phyloP scores from a whole-genome alignment of 2,888 invertebrate species.

The Napeogenes inachia region DNA sequence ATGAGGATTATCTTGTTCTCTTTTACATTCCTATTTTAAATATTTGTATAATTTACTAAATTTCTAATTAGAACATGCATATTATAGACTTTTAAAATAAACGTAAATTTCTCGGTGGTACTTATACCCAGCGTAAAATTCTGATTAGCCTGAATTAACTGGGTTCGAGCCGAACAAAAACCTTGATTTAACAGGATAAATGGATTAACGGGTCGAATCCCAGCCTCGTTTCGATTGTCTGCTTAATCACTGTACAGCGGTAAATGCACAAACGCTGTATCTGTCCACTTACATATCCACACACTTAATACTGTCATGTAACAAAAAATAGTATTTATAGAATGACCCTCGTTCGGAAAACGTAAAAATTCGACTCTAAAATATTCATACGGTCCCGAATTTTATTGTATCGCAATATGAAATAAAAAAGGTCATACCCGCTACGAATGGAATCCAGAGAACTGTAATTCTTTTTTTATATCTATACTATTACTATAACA shows the following conservation, averaged over 20 bases:
- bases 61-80: background rate
- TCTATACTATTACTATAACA: too few relatives aligned
- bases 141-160: constrained; percentile 20
- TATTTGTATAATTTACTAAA: background rate
- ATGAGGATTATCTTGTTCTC: too few relatives aligned
- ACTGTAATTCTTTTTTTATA: background rate
- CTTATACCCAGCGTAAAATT: constrained; percentile 10
- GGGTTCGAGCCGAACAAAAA: constrained; percentile 15
- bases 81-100: constrained; percentile 3
- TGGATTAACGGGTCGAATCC: constrained; percentile 53
- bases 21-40: background rate
- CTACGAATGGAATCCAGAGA: constrained; percentile 15
- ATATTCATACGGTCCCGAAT: constrained; percentile 26
- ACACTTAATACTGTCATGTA: constrained; percentile 17
- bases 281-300: constrained; percentile 40
- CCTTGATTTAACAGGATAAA: constrained; percentile 51
- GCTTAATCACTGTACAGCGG: constrained; percentile 46
- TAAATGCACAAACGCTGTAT: constrained; percentile 63
- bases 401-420: constrained; percentile 17
- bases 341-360: constrained; percentile 24
- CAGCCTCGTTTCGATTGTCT: constrained; percentile 43
- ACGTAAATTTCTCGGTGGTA: background rate
- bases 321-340: constrained; percentile 28
- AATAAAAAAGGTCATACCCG: constrained; percentile 17
- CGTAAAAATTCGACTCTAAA: constrained; percentile 26